A percentile compares a stretch with the other conserved stretches of the same genome.
These are phyloP conservation scores for Aurelia sp. DNA, from an alignment of 30 jellyfish, hydroid and myxozoan species.

Conservation along the genomic window DNA sequence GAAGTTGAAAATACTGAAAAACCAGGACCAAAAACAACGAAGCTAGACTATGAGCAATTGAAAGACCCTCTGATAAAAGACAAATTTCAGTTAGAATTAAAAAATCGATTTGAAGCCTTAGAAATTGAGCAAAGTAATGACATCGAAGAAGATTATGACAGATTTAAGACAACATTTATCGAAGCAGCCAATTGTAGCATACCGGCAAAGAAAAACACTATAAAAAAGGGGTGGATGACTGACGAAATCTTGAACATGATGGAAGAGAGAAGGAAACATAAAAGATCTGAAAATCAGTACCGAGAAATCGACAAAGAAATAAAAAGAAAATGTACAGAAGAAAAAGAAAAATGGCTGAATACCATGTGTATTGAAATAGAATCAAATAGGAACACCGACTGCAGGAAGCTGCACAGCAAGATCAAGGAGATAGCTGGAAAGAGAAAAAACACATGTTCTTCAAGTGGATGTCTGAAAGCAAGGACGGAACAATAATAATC, in stretches of 20 bases:
- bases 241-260: conserved; percentile 23
- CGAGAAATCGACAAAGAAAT: conserved; percentile 32
- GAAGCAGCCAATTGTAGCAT: background rate
- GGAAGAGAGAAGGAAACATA: conserved; percentile 27
- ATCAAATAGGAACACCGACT: background rate
- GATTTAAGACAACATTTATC: background rate
- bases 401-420: background rate
- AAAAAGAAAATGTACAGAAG: background rate
- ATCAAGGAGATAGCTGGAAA: conserved; percentile 28
- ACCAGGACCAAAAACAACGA: background rate
- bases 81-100: background rate
- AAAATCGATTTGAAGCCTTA: background rate
- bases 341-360: background rate
- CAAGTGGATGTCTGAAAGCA: conserved; percentile 1
- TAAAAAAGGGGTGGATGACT: conserved; percentile 16
- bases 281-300: background rate
- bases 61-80: background rate
- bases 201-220: background rate
- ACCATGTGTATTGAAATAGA: background rate
- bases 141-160: background rate
- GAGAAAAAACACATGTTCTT: conserved; percentile 6
- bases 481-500: conserved; percentile 12
- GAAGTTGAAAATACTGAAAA: background rate
- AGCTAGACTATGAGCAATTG: background rate
- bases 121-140: background rate